phyloP scores from a whole-genome alignment of 2,797 vertebrate genomes.

The Chloroceryle inda region DNA sequence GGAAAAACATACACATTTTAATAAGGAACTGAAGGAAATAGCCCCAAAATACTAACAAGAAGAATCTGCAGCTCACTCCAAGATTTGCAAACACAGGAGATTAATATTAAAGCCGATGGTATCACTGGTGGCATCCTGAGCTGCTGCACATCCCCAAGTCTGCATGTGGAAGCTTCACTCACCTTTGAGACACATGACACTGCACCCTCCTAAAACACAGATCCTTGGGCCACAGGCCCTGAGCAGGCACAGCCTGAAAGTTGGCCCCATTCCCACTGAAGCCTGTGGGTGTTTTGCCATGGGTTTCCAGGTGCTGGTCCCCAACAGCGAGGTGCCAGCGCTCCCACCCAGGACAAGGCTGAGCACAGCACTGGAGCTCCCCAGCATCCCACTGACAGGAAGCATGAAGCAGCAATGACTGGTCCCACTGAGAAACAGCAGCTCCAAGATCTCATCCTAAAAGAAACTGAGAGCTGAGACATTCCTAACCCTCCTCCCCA shows the following conservation, averaged over 20 bases:
- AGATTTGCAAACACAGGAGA: not conserved
- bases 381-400: rapidly evolving
- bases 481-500: not conserved
- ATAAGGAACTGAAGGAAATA: conserved; percentile 28
- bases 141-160: not conserved
- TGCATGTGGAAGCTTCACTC: rapidly evolving
- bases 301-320: not conserved
- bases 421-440: not conserved
- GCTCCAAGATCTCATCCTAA: not conserved
- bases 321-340: rapidly evolving
- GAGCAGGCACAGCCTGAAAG: not conserved
- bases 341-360: not conserved
- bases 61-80: not conserved
- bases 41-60: conserved; percentile 14
- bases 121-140: not conserved
- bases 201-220: rapidly evolving
- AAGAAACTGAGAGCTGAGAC: not conserved
- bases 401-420: not conserved
- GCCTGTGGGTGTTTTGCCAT: not conserved
- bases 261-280: not conserved
- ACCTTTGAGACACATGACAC: rapidly evolving
- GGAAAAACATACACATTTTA: conserved; percentile 65
- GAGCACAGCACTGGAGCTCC: rapidly evolving
- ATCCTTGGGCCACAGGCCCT: rapidly evolving
- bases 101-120: not conserved